Evolutionary conservation across 2,797 vertebrate species (phyloP), one percentile per base, ranked within the genome.

Genomic region (Enteromius paludinosus): DNA sequence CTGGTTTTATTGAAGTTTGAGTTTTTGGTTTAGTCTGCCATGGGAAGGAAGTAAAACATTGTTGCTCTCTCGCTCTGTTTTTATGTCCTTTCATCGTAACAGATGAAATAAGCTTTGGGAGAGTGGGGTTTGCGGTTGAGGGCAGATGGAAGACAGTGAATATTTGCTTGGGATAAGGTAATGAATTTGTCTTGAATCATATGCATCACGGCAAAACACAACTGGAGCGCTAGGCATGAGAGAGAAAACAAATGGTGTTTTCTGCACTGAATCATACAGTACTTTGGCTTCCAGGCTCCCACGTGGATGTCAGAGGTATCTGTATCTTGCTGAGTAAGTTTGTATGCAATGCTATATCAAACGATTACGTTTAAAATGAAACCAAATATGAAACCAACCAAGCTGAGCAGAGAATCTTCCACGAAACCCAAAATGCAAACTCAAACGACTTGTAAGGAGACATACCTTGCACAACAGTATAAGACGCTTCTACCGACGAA

Each of bases 381-480:
- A 45, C 11, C 0, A 47, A 47, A 33, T 65, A 33, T 7, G 4
- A 62, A 62, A 66, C 18, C 43, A 65, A 65, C 28, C 45, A 30
- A 45, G 25, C 52, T 11, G 52, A 59, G 52, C 72, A 74, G 3
- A 38, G 14, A 41, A 25, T 59, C 4, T 25, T 74, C 10, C 2
- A n/a, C 14, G 3, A 35, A 30, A 47, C 15, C 4, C 52, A 25
- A 73, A 14, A 54, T 17, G 70, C 71, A 83, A 52, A 41, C 15
- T 28, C 7, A 75, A 54, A 35, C 0, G 23, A 43, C 35, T 69
- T 71, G 47, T 25, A 83, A 84, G 75, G 8, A 54, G 35, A 59
- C 84, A 87, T 93, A 99, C 98, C 98, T 97, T 99, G 98, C 82
- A 99, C 97, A 80, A 99, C 97, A 0, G 97, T 99, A 90, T 99